A percentile compares a stretch with the other conserved stretches of the same genome.
These are phyloP conservation scores for Falco punctatus DNA, from an alignment of 2,113 vertebrate genomes.

Conservation along the genomic window DNA sequence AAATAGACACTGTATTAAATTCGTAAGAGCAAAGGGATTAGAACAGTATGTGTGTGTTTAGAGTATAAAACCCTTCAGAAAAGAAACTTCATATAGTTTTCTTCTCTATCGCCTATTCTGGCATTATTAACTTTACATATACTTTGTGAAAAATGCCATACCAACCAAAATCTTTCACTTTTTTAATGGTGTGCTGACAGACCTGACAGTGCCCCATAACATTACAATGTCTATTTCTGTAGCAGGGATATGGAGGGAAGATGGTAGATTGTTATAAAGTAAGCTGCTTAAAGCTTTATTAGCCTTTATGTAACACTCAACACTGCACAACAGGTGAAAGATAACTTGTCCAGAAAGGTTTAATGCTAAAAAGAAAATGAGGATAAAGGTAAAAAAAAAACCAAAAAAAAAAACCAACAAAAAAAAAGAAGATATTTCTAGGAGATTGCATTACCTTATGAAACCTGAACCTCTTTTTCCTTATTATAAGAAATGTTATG, in stretches of 20 bases:
- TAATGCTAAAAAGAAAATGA: neutral
- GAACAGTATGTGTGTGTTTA: neutral
- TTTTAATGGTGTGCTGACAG: neutral
- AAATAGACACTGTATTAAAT: neutral
- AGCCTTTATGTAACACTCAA: neutral
- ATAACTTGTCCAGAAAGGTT: neutral
- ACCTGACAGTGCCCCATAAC: neutral
- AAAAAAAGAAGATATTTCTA: neutral
- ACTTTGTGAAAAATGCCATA: neutral
- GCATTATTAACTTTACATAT: neutral
- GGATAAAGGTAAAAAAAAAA: neutral
- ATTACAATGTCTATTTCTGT: neutral
- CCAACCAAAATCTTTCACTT: neutral
- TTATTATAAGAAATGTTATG: neutral
- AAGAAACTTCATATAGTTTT: neutral
- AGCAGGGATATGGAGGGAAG: neutral
- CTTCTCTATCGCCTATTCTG: neutral
- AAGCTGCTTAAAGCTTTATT: neutral
- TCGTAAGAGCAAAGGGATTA: neutral
- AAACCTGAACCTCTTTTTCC: neutral
- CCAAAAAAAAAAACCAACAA: too few relatives aligned
- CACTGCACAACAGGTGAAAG: neutral
- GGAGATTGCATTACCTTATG: neutral
- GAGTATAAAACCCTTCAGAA: neutral
- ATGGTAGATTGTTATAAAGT: neutral